Percentiles rank a stretch among this genome's conserved stretches.
Evolutionary conservation across 53 echinoderm and acorn worm genomes (phyloP).

Genomic region (Echinometra lucunter): DNA sequence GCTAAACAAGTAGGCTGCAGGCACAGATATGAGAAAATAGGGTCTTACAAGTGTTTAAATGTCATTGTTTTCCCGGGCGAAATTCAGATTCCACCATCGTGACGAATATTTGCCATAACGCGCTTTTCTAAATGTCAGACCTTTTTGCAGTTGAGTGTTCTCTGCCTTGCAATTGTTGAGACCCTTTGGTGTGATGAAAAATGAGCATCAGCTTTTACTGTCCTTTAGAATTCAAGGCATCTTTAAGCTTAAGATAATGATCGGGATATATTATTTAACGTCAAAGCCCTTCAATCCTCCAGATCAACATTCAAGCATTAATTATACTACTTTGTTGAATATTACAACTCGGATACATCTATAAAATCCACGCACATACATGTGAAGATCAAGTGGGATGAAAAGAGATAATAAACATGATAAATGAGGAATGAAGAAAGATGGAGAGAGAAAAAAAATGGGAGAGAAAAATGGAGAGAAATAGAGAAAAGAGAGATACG

Average conservation of each 20-base stretch:
- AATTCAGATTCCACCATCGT: constrained; percentile 1
- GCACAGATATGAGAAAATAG: constrained; percentile 37
- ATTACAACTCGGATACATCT: not conserved
- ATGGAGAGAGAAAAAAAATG: not conserved
- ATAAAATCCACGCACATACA: not conserved
- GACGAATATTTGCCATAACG: not conserved
- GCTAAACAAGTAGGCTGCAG: constrained; percentile 1
- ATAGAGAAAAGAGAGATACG: too few relatives aligned
- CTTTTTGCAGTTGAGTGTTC: not conserved
- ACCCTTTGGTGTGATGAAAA: not conserved
- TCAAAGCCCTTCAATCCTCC: not conserved
- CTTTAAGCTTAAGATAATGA: not conserved
- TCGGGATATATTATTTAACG: not conserved
- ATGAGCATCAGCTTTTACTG: not conserved
- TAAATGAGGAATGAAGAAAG: not conserved
- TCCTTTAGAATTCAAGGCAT: not conserved
- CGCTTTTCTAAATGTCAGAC: constrained; percentile 24
- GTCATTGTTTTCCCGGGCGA: constrained; percentile 23
- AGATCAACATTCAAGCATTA: not conserved
- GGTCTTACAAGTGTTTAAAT: constrained; percentile 30
- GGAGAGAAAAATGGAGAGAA: not conserved
- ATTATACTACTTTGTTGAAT: not conserved
- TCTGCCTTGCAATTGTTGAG: not conserved
- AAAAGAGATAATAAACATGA: not conserved
- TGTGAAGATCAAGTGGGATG: not conserved